Evolutionary conservation across 2,888 invertebrate genomes (phyloP), one percentile per base, ranked within the genome.

Genomic region (Melinopterus prodromus): DNA sequence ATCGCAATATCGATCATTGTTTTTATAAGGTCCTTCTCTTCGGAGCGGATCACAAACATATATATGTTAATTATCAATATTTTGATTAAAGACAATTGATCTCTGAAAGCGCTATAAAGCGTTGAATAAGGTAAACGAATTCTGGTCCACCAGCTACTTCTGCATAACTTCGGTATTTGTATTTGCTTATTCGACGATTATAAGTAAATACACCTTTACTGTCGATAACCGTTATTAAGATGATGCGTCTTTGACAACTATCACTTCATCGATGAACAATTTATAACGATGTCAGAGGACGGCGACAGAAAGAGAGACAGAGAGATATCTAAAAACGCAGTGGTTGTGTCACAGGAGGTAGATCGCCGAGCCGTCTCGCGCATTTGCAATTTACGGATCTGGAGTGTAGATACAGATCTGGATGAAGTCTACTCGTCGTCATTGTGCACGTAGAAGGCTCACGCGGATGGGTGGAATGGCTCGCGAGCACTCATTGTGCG

Each of bases 371-470:
- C 53, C 53, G 74, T 36, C 26, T 35, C 36, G 35, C 74, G 74
- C 83, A 84, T 84, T 84, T 83, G 80, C 84, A 82, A 85, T 85
- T 84, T 83, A 82, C 84, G 84, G 83, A 84, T 82, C 81, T 83
- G 80, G 81, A 82, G 82, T 53, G 53, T 77, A 83, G 85, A 85
- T 85, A 83, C 82, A 82, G 81, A 85, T 84, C 83, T 84, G 74
- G 35, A 74, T 74, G 74, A 74, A 74, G 74, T 74, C 37, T 26
- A 74, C 36, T 37, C 35, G 74, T 26, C 74, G 35, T 74, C 74
- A 74, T 74, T 74, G 16, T 74, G 36, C 35, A n/a, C 26, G 74
- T 74, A 36, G 74, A 74, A 15, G 74, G 74, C 37, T 35, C n/a
- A n/a, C 36, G 35, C 35, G 74, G 74, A 74, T 74, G 37, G 37